Evolutionary conservation across 1,140 invertebrate species (phyloP).

Genomic region (Ganaspis sp.): DNA sequence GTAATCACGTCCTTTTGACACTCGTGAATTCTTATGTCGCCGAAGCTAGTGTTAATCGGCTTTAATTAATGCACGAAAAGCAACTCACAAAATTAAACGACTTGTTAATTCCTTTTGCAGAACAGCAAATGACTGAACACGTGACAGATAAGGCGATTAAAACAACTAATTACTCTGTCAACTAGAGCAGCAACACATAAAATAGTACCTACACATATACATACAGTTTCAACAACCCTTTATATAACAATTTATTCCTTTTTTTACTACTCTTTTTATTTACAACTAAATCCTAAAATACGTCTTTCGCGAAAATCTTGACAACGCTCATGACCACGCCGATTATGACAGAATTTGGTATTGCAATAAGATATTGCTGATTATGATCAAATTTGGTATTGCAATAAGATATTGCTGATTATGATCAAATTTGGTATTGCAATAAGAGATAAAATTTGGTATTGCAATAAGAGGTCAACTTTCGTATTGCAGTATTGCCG

Average conservation of each 20-base stretch:
- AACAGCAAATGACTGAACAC: constrained; percentile 4
- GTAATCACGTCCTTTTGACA: constrained; percentile 16
- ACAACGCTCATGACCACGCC: too few species aligned
- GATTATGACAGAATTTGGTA: too few species aligned
- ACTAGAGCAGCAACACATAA: constrained; percentile 24
- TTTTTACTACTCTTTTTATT: neutral
- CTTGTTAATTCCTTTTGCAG: constrained; percentile 13
- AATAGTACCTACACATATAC: neutral
- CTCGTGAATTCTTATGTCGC: constrained; percentile 1
- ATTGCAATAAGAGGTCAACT: too few species aligned
- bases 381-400: too few species aligned
- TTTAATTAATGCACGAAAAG: constrained; percentile 12
- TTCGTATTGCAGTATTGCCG: too few species aligned
- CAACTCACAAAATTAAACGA: neutral
- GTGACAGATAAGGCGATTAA: neutral
- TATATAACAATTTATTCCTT: neutral
- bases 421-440: too few species aligned
- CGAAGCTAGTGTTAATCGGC: neutral
- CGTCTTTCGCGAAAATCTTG: too few species aligned
- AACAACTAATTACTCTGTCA: constrained; percentile 14
- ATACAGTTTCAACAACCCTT: neutral
- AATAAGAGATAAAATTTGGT: too few species aligned
- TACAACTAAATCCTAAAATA: too few species aligned
- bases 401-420: too few species aligned
- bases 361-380: too few species aligned